phyloP scores from a whole-genome alignment of 2,888 invertebrate species.

The Prostheceraeus crozeri region DNA sequence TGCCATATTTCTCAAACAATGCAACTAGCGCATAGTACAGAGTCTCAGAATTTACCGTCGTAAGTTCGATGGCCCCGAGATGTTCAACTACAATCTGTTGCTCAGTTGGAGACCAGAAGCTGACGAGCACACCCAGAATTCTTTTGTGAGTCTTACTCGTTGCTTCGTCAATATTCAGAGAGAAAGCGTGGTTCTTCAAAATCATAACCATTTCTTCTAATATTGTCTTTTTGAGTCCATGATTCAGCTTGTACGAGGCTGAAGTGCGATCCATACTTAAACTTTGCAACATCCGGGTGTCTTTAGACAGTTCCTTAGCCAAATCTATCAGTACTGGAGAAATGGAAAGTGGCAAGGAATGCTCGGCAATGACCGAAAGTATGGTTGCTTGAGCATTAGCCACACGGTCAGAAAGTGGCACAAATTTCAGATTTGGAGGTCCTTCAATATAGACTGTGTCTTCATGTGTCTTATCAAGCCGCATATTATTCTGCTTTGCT shows the following conservation, averaged over 20 bases:
- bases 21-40: neutral
- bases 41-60: constrained; percentile 16
- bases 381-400: constrained; percentile 40
- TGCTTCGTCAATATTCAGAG: constrained; percentile 21
- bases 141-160: constrained; percentile 8
- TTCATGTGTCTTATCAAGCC: too few relatives aligned
- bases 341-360: constrained; percentile 39
- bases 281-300: constrained; percentile 37
- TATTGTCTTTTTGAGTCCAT: neutral
- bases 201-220: neutral
- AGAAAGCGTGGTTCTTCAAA: constrained; percentile 32
- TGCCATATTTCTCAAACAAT: constrained; percentile 18
- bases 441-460: too few relatives aligned
- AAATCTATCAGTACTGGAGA: constrained; percentile 39
- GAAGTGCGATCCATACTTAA: constrained; percentile 38
- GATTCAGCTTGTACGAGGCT: neutral
- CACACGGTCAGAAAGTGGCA: too few relatives aligned
- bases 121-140: constrained; percentile 1
- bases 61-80: constrained; percentile 5
- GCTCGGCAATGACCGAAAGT: constrained; percentile 40
- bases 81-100: constrained; percentile 14
- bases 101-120: neutral
- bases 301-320: constrained; percentile 32
- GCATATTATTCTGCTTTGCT: too few relatives aligned
- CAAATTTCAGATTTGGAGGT: too few relatives aligned